Percentiles rank a stretch among this genome's conserved stretches.
phyloP scores from a whole-genome alignment of 2,888 invertebrate genomes.

The Caenorhabditis uteleia region DNA sequence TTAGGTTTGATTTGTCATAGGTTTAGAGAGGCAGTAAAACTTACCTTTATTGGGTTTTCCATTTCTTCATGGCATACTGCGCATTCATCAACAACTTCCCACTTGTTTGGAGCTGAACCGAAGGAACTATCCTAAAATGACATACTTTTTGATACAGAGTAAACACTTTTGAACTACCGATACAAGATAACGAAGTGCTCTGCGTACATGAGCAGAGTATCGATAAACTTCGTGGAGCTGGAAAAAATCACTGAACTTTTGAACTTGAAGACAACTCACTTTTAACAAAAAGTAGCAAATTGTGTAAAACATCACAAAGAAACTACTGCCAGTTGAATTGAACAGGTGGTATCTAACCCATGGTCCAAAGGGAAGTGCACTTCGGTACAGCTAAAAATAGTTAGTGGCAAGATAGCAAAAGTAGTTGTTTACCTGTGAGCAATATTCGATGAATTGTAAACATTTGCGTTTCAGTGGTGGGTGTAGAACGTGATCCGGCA shows the following conservation, averaged over 20 bases:
- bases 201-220: conserved; percentile 9
- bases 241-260: conserved; percentile 1
- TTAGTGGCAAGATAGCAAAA: not conserved
- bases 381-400: conserved; percentile 21
- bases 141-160: not conserved
- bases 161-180: conserved; percentile 1
- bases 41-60: conserved; percentile 11
- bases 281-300: conserved; percentile 15
- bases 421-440: conserved; percentile 13
- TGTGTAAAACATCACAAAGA: conserved; percentile 1
- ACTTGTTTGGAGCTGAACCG: conserved; percentile 4
- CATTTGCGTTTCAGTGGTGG: conserved; percentile 9
- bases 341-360: conserved; percentile 25
- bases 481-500: conserved; percentile 6
- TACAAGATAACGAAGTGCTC: conserved; percentile 7
- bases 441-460: conserved; percentile 19
- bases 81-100: conserved; percentile 8
- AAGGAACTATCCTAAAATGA: conserved; percentile 13
- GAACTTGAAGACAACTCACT: conserved; percentile 2
- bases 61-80: conserved; percentile 25
- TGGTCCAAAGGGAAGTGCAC: conserved; percentile 32
- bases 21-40: too few species aligned
- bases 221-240: conserved; percentile 20
- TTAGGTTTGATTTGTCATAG: not conserved
- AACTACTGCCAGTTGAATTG: not conserved